Evolutionary conservation across 2,888 invertebrate genomes (phyloP).

Genomic region (Argyra leucocephala): DNA sequence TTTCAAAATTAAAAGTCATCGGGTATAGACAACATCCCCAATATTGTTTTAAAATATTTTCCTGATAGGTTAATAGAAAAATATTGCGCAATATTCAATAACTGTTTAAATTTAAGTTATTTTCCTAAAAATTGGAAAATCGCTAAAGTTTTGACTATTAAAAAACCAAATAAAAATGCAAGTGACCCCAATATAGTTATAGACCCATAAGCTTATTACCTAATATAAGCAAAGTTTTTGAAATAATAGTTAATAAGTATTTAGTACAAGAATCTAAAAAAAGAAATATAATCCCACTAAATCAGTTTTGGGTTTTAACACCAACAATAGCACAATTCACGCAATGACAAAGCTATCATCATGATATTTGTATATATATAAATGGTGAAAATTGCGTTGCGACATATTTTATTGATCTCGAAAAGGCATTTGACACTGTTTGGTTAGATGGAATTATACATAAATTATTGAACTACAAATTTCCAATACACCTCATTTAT

Average conservation of each 20-base stretch:
- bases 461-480: no score
- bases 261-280: neutral
- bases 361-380: no score
- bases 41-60: neutral
- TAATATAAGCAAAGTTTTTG: neutral
- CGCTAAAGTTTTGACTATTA: neutral
- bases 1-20: neutral
- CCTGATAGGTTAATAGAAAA: neutral
- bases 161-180: neutral
- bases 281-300: neutral
- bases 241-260: neutral
- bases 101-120: neutral
- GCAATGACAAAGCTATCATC: no score
- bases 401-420: no score
- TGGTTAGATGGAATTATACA: no score
- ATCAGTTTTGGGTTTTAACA: neutral
- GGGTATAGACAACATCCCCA: neutral
- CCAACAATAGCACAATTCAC: no score
- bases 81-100: constrained; percentile 2
- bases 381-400: no score
- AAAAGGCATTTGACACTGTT: no score
- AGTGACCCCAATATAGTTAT: no score
- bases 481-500: no score
- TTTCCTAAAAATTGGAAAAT: neutral
- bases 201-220: no score